Evolutionary conservation across 1,140 invertebrate species (phyloP), one percentile per base, ranked within the genome.

Genomic region (honey bee (Apis mellifera)): DNA sequence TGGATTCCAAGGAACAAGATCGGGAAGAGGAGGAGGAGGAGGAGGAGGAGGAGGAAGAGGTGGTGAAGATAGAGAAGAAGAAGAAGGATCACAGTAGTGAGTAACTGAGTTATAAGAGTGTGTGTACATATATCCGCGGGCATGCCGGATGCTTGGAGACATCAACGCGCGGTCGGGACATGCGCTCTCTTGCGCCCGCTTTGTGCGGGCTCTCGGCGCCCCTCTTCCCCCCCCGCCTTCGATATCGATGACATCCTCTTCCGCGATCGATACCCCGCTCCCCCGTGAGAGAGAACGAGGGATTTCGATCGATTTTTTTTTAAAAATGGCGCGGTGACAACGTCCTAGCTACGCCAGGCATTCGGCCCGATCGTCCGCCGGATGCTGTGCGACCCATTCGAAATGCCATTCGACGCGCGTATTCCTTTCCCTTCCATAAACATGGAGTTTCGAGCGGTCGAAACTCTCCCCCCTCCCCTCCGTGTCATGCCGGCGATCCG

Each of bases 291-390:
- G 32, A 32, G 32, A 21, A 48, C 21, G 4, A 17, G 62, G 69
- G 59, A 60, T 68, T n/a, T n/a, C n/a, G 69, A 21, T 50, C 57
- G 59, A 52, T 81, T 75, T 85, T 76, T 79, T n/a, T n/a, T n/a
- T n/a, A n/a, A 88, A 87, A 83, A 87, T 88, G 86, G 86, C 86
- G 86, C 75, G 82, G 26, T 55, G 42, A 42, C 54, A 70, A 42
- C 60, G 48, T n/a, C n/a, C n/a, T 57, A 76, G 65, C 11, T 32
- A 78, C 82, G 55, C 68, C 64, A 73, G 55, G 69, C 54, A 83
- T 79, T 83, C 55, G 54, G 73, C 54, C 52, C 2, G 71, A 21
- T 42, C 66, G 52, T n/a, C n/a, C n/a, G n/a, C 23, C 57, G 68
- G 71, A 82, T 82, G 64, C 72, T 76, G 72, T 32, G 42, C 21